Base-by-base conservation (phyloP, 2,113 vertebrate genomes). In the Hydrolagus affinis region DNA sequence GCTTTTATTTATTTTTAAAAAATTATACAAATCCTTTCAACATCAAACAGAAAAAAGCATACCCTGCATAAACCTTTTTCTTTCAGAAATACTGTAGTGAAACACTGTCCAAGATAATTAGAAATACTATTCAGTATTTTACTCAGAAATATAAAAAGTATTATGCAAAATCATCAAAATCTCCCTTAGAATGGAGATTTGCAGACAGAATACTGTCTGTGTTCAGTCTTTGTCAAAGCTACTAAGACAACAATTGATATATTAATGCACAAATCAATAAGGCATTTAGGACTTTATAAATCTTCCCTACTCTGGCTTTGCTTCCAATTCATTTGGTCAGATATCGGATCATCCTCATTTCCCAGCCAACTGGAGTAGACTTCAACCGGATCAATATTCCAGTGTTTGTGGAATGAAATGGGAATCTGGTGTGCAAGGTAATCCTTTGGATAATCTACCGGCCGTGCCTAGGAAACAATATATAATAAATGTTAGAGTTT, bases 341-440 rank as follows among this genome's bases (percentile, higher is more conserved):
- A 83, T 44, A 85, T 87, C n/a, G 57, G 73, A 23, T 17, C 73
- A 9, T 85, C 70, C 83, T 94, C 92, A 56, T 94, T 91, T 85
- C 91, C 93, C 85, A 99, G 89, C 97, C 97, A 98, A 0, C 93
- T 94, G 90, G 95, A 91, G 88, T 96, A 99, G 10, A 97, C 95
- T 78, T 95, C 92, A 17, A 98, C 87, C 0, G 97, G 97, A 88
- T 99, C 95, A 0, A 96, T 94, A 90, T 99, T 99, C 97, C 97
- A 99, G 90, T 99, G 96, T 90, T 99, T 99, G 90, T 99, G 97
- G 90, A 99, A 99, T 0, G 97, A 99, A 86, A 99, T 90, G n/a
- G 97, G 97, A 87, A 96, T 93, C 87, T 99, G 97, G 91, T 98
- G 97, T 87, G 96, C 92, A 87, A 99, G 92, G 86, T 95, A 95